These are phyloP conservation scores for Tyrophagus putrescentiae DNA, from an alignment of 1,140 invertebrate species.

Conservation along the genomic window DNA sequence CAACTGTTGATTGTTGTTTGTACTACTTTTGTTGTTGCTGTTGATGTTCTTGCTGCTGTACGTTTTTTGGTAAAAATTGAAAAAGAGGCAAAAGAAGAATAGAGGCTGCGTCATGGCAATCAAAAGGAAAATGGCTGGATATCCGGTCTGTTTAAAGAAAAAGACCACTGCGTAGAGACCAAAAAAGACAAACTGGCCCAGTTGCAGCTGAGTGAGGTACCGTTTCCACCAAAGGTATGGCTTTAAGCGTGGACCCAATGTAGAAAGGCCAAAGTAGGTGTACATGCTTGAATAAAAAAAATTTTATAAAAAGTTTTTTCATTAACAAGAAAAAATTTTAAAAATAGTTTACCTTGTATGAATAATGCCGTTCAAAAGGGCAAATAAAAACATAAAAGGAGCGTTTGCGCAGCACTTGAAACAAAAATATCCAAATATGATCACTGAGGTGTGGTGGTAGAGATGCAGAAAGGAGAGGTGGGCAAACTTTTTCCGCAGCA, in stretches of 20 bases:
- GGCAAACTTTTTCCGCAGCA: neutral
- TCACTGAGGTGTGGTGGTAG: neutral
- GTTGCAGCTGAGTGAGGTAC: conserved; percentile 32
- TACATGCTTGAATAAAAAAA: too few species aligned
- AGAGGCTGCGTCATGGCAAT: neutral
- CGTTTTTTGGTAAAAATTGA: neutral
- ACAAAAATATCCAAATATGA: neutral
- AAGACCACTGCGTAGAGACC: neutral
- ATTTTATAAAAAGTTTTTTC: too few species aligned
- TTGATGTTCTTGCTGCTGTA: neutral
- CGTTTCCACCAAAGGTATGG: conserved; percentile 37
- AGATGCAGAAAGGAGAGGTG: neutral
- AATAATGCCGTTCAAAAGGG: neutral
- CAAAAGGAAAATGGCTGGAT: neutral
- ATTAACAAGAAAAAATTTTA: too few species aligned
- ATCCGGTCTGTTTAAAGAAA: neutral
- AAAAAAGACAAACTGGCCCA: conserved; percentile 30
- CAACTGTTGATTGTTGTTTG: neutral
- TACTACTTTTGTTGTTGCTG: neutral
- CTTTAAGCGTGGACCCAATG: conserved; percentile 36
- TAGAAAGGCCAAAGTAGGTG: conserved; percentile 51
- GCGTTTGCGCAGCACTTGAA: neutral
- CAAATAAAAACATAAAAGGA: neutral
- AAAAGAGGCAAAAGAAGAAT: neutral
- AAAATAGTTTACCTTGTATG: too few species aligned